Evolutionary conservation across 2,888 invertebrate genomes (phyloP), one percentile per base, ranked within the genome.

Genomic region (Trissoscelio sp.): DNA sequence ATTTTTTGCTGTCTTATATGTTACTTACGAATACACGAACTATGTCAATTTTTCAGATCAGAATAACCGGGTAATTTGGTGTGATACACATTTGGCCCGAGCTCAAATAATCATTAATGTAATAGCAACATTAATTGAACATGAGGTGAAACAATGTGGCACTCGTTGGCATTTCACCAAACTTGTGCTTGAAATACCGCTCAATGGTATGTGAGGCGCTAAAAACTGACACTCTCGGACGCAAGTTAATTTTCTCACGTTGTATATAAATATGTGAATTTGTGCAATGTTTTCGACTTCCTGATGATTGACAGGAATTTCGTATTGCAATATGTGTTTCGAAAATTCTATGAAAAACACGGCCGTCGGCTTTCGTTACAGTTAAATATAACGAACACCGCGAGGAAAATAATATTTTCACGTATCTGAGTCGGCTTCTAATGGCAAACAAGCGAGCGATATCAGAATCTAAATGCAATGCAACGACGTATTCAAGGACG

Each of bases 41-140:
- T 51, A 22, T 60, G 60, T 14, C 55, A 48, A 64, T 51, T 57
- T 18, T 66, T 62, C 44, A 37, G 9, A 24, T 62, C 12, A 16
- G 57, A 39, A 57, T 62, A 78, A 16, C 44, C 57, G 64, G 28
- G n/a, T 14, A 62, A 70, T 78, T 72, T 7, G 48, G 1, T n/a
- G 64, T 11, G 78, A 78, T 72, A 57, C 57, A 72, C 44, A 39
- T 72, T 78, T 72, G 78, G 78, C 78, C 48, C 16, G 48, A 9
- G 14, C 14, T 72, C 79, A 72, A 72, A 66, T 62, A 66, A 72
- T 72, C 79, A 72, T 79, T 79, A 79, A 79, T 66, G 72, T 39
- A 72, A 58, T 57, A 62, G 79, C 55, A 79, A 73, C 73, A 73
- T 79, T 79, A 79, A 79, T 79, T 79, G 73, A 79, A 73, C 73